A percentile compares a stretch with the other conserved stretches of the same genome.
phyloP scores from a whole-genome alignment of 2,888 invertebrate species.

The Scaptomyza polygonia region DNA sequence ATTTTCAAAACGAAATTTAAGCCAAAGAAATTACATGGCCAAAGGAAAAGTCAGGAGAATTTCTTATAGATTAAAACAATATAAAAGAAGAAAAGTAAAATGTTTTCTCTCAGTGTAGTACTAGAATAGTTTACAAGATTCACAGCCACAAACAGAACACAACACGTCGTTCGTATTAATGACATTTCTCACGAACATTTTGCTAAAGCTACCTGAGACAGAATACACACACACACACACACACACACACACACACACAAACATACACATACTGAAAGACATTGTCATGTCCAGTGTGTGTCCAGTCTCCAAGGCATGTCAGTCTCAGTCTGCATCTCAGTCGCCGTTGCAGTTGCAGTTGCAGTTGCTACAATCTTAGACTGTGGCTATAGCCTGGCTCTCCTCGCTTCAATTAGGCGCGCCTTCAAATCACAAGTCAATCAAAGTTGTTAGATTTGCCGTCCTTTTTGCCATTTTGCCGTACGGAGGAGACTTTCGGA shows the following conservation, averaged over 20 bases:
- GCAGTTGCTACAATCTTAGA: conserved; percentile 7
- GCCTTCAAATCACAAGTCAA: conserved; percentile 83
- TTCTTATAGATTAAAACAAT: no score
- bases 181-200: conserved; percentile 79
- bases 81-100: no score
- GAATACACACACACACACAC: not conserved
- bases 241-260: not conserved
- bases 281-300: conserved; percentile 52
- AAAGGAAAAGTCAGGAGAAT: no score
- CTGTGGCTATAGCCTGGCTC: conserved; percentile 35
- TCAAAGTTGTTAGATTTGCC: conserved; percentile 82
- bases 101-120: conserved; percentile 14
- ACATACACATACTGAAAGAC: conserved; percentile 15
- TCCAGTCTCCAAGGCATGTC: conserved; percentile 63
- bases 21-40: no score
- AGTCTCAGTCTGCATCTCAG: conserved; percentile 48
- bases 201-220: conserved; percentile 63
- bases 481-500: conserved; percentile 8
- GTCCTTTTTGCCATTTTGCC: conserved; percentile 44
- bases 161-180: conserved; percentile 78
- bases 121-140: conserved; percentile 40
- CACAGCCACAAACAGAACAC: conserved; percentile 46
- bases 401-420: conserved; percentile 81
- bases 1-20: no score
- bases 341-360: conserved; percentile 13